Percentiles rank a stretch among this genome's conserved stretches.
These are phyloP conservation scores for Nyctibius bracteatus DNA, from an alignment of 2,113 vertebrate species.

Conservation along the genomic window DNA sequence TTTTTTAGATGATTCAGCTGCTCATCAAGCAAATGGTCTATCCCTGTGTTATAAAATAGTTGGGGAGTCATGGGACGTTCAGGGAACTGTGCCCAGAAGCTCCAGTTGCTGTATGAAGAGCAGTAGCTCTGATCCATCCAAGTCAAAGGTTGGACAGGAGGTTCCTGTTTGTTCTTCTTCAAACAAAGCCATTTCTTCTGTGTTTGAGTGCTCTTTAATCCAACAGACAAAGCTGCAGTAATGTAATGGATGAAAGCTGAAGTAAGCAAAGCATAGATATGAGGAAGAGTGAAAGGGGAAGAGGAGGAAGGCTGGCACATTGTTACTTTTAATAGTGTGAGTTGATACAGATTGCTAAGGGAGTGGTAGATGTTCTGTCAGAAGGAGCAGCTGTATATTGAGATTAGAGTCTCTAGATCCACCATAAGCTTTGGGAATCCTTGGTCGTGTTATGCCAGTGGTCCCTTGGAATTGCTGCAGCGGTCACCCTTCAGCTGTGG, in stretches of 20 bases:
- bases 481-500: neutral
- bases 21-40: neutral
- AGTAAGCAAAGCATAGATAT: neutral
- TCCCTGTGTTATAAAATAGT: neutral
- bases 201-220: neutral
- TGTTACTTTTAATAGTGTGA: neutral
- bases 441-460: rapidly evolving
- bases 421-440: neutral
- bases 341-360: neutral
- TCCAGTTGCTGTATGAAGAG: conserved; percentile 3
- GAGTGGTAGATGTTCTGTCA: neutral
- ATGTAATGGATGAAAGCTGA: neutral
- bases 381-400: neutral
- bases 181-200: neutral
- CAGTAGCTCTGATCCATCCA: neutral
- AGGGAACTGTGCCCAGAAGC: conserved; percentile 13
- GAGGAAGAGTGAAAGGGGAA: neutral
- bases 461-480: neutral
- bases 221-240: neutral
- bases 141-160: neutral
- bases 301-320: neutral
- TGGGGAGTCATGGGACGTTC: neutral
- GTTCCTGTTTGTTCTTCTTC: neutral
- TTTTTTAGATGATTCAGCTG: conserved; percentile 9
- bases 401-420: neutral